Percentiles rank a stretch among this genome's conserved stretches.
These are phyloP conservation scores for Odontophorus gujanensis DNA, from an alignment of 2,113 vertebrate species.

Conservation along the genomic window DNA sequence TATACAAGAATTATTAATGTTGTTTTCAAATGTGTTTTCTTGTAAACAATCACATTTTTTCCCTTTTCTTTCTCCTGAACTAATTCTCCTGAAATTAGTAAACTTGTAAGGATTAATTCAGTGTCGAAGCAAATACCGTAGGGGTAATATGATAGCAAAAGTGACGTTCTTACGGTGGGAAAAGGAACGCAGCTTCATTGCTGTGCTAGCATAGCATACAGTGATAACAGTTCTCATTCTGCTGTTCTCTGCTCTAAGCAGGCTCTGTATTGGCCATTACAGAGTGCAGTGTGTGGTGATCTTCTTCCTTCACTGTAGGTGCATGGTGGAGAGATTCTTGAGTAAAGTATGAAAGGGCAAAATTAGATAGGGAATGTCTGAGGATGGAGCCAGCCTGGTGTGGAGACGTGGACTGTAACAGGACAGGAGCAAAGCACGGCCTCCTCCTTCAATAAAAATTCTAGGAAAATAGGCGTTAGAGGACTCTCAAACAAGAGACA, in stretches of 20 bases:
- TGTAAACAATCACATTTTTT: background rate
- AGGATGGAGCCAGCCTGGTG: accelerated
- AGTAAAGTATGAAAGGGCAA: background rate
- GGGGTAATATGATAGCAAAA: accelerated
- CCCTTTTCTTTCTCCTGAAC: background rate
- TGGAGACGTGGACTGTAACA: accelerated
- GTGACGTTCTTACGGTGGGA: background rate
- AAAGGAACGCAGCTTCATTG: background rate
- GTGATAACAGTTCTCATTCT: background rate
- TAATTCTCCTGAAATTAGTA: background rate
- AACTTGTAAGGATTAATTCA: background rate
- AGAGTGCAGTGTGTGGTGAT: background rate
- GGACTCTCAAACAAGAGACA: background rate
- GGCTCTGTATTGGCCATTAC: background rate
- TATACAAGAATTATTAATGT: background rate
- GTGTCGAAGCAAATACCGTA: background rate
- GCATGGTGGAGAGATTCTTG: background rate
- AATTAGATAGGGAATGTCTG: background rate
- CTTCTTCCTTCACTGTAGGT: background rate
- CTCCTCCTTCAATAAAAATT: background rate
- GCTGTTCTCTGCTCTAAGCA: background rate
- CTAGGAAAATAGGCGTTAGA: background rate
- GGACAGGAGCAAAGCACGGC: background rate
- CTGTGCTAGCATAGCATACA: background rate
- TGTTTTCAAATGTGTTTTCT: background rate